Base-by-base conservation (phyloP, 2,113 vertebrate genomes). In the Istiophorus platypterus region DNA sequence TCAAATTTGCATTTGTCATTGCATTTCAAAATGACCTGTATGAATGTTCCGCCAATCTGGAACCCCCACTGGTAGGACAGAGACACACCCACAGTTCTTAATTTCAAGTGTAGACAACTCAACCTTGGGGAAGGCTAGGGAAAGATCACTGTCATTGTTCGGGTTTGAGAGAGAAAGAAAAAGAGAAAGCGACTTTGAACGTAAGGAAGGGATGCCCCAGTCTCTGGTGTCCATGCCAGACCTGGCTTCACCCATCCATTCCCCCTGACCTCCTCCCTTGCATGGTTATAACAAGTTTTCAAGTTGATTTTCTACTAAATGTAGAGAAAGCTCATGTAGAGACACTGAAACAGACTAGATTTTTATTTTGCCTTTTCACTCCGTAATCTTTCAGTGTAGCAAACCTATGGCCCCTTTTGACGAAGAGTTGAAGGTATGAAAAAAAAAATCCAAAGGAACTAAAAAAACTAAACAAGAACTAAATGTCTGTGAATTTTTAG, bases 1-100 rank as follows among this genome's bases (percentile, higher is more conserved):
- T 45, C 62, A 20, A 18, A 72, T 76, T 85, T 42, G 69, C 68
- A 81, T 72, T 77, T 63, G 61, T 73, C 31, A 59, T 56, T 49
- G 39, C 20, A 20, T 76, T 66, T 37, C 24, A 56, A 18, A 81
- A 78, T 68, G 54, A 71, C 59, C 70, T 2, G 0, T 17, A 2
- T 56, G 45, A 47, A 52, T 57, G 6, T 22, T 54, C 24, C 0
- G 6, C 17, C 27, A 24, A 78, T 58, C 31, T 51, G 26, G 0
- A 2, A 4, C 29, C 42, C 49, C 41, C 34, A n/a, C 65, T 74
- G 78, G 45, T 29, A 47, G 61, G 67, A 66, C 24, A 41, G 41
- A 27, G 11, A 75, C 29, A 26, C 27, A 39, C 34, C 59, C 6
- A 29, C 9, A 7, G 51, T 49, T 41, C 7, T 54, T 18, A 14